Conservation (phyloP, 2,888 invertebrate species). For the Alloplasta piceator region DNA sequence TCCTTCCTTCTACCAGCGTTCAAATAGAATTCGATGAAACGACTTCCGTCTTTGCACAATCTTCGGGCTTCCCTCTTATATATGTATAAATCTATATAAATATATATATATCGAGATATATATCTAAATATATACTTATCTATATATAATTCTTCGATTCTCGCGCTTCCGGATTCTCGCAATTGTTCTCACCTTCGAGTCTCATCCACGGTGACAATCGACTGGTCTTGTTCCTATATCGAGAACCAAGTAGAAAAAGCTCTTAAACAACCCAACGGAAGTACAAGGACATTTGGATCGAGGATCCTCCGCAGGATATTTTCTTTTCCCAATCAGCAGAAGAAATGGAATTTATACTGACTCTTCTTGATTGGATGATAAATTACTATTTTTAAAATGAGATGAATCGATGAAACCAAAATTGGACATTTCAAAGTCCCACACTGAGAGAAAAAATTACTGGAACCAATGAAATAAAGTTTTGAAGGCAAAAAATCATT, state of each 20-base stretch:
- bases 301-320: too few species aligned
- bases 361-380: too few species aligned
- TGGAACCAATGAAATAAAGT: too few species aligned
- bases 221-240: constrained; percentile 46
- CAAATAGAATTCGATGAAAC: constrained; percentile 66
- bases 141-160: constrained; percentile 24
- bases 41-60: constrained; percentile 63
- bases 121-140: background rate
- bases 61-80: constrained; percentile 26
- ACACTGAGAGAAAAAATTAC: too few species aligned
- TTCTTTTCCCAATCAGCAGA: too few species aligned
- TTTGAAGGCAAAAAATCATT: too few species aligned
- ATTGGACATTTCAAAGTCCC: too few species aligned
- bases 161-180: constrained; percentile 44
- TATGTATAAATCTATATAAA: background rate
- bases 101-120: background rate
- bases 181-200: constrained; percentile 62
- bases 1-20: constrained; percentile 46
- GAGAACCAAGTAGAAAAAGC: constrained; percentile 26
- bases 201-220: constrained; percentile 56
- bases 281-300: too few species aligned
- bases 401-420: too few species aligned
- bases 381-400: too few species aligned
- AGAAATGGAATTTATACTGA: too few species aligned
- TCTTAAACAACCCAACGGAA: too few species aligned